Conservation (phyloP, 1,140 invertebrate species). For the Zaprionus inermis region DNA sequence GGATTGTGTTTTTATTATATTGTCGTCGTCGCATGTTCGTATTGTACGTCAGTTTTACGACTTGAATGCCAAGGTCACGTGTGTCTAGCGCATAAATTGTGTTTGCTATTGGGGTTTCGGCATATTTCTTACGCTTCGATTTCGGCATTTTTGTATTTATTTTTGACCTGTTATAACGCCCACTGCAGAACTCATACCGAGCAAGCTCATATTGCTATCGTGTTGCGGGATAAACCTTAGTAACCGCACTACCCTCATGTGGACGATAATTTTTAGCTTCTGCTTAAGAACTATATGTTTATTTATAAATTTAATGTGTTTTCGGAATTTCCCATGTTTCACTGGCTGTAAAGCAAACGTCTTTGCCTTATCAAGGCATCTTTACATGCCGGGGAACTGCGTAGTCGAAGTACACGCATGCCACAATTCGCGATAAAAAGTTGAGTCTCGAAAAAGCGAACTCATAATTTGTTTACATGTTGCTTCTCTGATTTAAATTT, state of each 20-base stretch:
- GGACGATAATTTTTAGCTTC: not conserved
- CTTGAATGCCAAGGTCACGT: slow-evolving; percentile 64
- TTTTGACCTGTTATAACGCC: not conserved
- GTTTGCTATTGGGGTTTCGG: not conserved
- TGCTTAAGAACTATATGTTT: not conserved
- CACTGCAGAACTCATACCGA: not conserved
- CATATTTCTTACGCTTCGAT: not conserved
- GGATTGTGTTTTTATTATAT: slow-evolving; percentile 17
- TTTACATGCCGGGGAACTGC: slow-evolving; percentile 1
- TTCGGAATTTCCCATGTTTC: not conserved
- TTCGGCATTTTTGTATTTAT: slow-evolving; percentile 3
- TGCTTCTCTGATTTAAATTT: not conserved
- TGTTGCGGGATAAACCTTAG: not conserved
- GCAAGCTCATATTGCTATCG: not conserved
- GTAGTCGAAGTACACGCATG: not conserved
- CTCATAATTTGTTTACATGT: not conserved
- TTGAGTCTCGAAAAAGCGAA: not conserved
- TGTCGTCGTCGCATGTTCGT: not conserved
- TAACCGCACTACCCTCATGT: not conserved
- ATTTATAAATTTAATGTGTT: slow-evolving; percentile 45
- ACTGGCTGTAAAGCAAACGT: not conserved
- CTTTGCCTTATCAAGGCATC: not conserved
- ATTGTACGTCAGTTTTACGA: slow-evolving; percentile 36
- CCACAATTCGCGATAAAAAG: not conserved
- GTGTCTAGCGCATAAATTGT: slow-evolving; percentile 25